Base-by-base conservation (phyloP, 2,888 invertebrate genomes). In the Cheilosia urbana region DNA sequence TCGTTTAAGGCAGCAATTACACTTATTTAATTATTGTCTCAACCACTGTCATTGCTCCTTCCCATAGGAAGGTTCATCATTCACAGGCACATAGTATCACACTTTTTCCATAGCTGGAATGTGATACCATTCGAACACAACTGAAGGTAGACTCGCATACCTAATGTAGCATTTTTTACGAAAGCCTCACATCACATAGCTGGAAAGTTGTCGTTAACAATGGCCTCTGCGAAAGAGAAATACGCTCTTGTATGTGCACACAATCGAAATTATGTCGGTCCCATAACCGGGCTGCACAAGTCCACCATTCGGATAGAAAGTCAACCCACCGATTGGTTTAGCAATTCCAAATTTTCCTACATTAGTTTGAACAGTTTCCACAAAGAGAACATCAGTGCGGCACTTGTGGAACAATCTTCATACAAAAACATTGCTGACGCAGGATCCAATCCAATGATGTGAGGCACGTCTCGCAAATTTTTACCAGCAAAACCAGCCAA, bases 401-500 rank as follows among this genome's bases (percentile, higher is more conserved):
- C 83, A 87, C 90, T 87, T 58, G 88, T 69, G n/a, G 87, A 55
- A 65, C 90, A 78, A 24, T 88, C 88, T 58, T 89, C 71, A 53
- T 89, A 88, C 51, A 82, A 88, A 63, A 87, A 90, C 27, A 89
- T 82, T n/a, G 90, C 89, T 5, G 87, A 68, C 1, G 89, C 89
- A 13, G 89, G 88, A 65, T 89, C 89, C 34, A 90, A 75, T 37
- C 88, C 94, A 85, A 93, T 92, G 49, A 94, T 93, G 1, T 93
- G 93, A 82, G 93, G 93, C 30, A 93, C 92, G 19, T 93, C 93
- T 92, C 1, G 93, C 93, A 88, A 93, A 93, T 72, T 7, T 30
- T 94, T 94, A 0, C 94, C 94, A 49, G 94, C 93, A 83, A 93
- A 93, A 2, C 94, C 94, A 57, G 93, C 93, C 9, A 94, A 94